Base-by-base conservation (phyloP, 2,797 vertebrate species). In the Apogon talboti region DNA sequence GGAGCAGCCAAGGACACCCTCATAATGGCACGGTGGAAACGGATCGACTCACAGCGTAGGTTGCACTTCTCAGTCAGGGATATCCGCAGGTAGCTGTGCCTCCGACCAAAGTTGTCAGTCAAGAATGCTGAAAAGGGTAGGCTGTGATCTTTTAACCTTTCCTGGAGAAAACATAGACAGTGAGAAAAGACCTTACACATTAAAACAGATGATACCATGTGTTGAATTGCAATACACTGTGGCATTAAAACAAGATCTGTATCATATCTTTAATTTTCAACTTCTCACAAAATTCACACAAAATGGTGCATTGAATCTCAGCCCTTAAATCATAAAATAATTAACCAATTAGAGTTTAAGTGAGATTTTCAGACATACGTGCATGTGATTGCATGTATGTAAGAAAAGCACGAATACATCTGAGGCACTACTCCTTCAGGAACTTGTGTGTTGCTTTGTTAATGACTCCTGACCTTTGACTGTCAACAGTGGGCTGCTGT, bases 41-140 rank as follows among this genome's bases (percentile, higher is more conserved):
- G 3, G 8, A 28, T 69, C 0, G 18, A 95, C 97, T 96, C 87
- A 99, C 97, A 99, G 79, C 98, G 93, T 13, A 99, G 95, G 88
- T 99, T 99, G 86, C 98, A 99, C 79, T 96, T 99, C 90, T 99
- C 98, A 0, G 98, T 99, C 81, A 99, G 87, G 0, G 97, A 99
- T 76, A 99, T 96, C 24, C 98, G 89, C 51, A 99, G 93, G 85
- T 99, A 99, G 82, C 84, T 97, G 92, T 99, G 98, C 10, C 87
- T 93, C 18, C 98, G 93, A 38, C 95, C 96, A 54, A 98, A 98
- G 71, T 64, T 86, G 86, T 99, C 98, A 0, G 93, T 97, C 84
- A 99, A 83, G 83, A 98, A 97, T 4, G 93, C 88, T 0, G 98
- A 98, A 83, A 98, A 97, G 3, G 97, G 96, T 0, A 83, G 56